Evolutionary conservation across 1,140 invertebrate species (phyloP).

Genomic region (Cydia amplana): DNA sequence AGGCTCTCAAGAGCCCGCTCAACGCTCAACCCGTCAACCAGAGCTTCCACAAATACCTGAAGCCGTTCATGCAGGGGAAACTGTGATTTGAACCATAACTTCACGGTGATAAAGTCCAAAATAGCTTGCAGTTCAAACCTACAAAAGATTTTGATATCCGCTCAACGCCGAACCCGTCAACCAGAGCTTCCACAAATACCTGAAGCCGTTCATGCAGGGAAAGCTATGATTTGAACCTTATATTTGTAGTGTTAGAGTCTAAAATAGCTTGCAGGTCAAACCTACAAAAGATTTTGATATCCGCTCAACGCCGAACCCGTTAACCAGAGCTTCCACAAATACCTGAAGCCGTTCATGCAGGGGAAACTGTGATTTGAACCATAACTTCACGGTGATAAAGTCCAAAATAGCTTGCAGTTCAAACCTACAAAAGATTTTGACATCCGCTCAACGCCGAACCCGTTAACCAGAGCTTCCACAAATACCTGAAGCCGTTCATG

Average conservation of each 20-base stretch:
- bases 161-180: not conserved
- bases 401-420: not conserved
- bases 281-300: too few relatives aligned
- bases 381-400: not conserved
- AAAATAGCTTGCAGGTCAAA: not conserved
- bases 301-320: conserved; percentile 92
- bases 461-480: conserved; percentile 80
- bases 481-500: conserved; percentile 89
- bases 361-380: conserved; percentile 83
- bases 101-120: not conserved
- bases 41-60: conserved; percentile 88
- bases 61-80: conserved; percentile 89
- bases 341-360: conserved; percentile 90
- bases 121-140: not conserved
- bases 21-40: conserved; percentile 91
- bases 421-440: too few relatives aligned
- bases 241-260: not conserved
- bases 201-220: conserved; percentile 90
- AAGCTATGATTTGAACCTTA: conserved; percentile 80
- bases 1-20: conserved; percentile 92
- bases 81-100: conserved; percentile 75
- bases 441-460: not conserved
- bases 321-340: conserved; percentile 86
- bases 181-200: conserved; percentile 85
- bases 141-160: too few relatives aligned